Evolutionary conservation across 1,140 invertebrate species (phyloP), one percentile per base, ranked within the genome.

Genomic region (Drosophila nigrodunni): DNA sequence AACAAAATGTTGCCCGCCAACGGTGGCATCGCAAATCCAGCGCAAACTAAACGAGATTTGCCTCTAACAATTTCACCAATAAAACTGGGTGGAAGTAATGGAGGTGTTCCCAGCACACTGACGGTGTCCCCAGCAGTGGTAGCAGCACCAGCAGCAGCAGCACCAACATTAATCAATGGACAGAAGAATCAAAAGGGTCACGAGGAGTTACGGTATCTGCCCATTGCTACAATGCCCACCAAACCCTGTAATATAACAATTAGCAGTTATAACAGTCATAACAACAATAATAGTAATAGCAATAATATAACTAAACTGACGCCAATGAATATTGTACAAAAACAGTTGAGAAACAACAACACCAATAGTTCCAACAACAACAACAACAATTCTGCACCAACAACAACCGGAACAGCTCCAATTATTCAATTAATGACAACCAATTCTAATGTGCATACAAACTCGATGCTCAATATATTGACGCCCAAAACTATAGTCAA

Each of bases 191-290:
- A 30, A 5, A 30, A 74, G 41, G 11, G 30, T 9, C 39, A 62
- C 15, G 67, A 87, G 35, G 85, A 88, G 15, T 4, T 78, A 18
- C 78, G 85, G 9, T 88, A 81, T 60, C 44, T 88, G 25, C 85
- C 83, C 11, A 77, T 88, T 10, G 50, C 83, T 3, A 2, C 74
- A 18, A 76, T 88, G 79, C 62, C 69, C 25, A 72, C 60, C 35
- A 89, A 87, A 46, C 57, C 77, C n/a, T 80, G 80, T 52, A 82
- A 77, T 46, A 89, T 80, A 50, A 77, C 76, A 15, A 44, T 15
- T 37, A 74, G 61, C 18, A 70, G 9, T 25, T 43, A 25, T 2
- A 59, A 59, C 21, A 47, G 41, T 43, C 58, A 25, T 50, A 58
- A 39, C 54, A 64, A 50, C 30, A 52, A 13, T 58, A 72, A 35